Percentiles rank a stretch among this genome's conserved stretches.
Evolutionary conservation across 2,888 invertebrate species (phyloP).

Genomic region (Dynastes maya): DNA sequence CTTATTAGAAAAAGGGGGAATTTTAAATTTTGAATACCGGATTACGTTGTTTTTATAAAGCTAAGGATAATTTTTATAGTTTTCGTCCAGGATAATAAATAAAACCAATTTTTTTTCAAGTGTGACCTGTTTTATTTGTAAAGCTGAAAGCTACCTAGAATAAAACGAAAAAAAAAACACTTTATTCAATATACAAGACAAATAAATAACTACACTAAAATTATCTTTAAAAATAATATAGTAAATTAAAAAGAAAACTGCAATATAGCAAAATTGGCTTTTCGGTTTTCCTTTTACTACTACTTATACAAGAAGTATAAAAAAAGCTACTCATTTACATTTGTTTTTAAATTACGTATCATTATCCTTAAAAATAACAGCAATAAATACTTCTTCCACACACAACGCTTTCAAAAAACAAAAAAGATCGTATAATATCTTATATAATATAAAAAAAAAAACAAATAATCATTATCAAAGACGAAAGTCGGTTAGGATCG

Average conservation of each 20-base stretch:
- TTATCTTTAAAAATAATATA: no score
- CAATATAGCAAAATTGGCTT: not conserved
- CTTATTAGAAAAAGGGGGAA: no score
- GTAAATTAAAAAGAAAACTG: not conserved
- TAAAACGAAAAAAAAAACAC: not conserved
- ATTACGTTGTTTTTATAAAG: no score
- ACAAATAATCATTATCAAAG: no score
- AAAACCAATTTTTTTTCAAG: not conserved
- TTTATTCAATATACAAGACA: not conserved
- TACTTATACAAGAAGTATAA: not conserved
- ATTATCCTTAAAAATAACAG: no score
- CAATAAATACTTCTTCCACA: not conserved
- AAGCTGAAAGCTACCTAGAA: conserved; percentile 4
- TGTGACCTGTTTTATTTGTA: not conserved
- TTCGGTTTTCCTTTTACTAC: not conserved
- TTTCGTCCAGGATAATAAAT: not conserved
- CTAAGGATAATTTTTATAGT: no score
- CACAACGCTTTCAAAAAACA: not conserved
- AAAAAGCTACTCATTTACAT: conserved; percentile 6
- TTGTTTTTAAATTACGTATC: no score
- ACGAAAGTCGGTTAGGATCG: no score
- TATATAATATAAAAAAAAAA: no score
- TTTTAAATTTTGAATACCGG: no score
- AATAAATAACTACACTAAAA: conserved; percentile 4
- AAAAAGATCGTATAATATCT: no score